Base-by-base conservation (phyloP, 1,140 invertebrate genomes). In the Saccostrea cuccullata region DNA sequence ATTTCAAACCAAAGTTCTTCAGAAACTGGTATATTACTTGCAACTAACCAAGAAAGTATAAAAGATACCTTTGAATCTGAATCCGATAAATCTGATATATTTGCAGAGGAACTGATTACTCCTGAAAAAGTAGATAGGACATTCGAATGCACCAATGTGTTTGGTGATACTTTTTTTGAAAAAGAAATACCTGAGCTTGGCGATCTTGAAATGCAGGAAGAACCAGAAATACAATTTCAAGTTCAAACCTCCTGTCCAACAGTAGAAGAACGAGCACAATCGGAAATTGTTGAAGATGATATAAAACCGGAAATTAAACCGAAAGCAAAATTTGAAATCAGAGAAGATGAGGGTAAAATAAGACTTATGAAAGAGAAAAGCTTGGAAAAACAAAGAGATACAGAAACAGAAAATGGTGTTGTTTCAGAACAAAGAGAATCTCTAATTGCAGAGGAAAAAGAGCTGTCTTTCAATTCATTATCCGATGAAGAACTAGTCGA, bases 401-500 rank as follows among this genome's bases (percentile, higher is more conserved):
- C 26, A 64, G 30, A 15, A 13, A 23, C 36, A 23, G 56, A 67
- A 13, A 26, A 64, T 36, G 26, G 20, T 20, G 30, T 9, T 36
- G 17, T n/a, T 30, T 56, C 30, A 67, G 84, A 60, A 58, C 26
- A 77, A 88, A 88, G 67, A 17, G 84, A 56, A 84, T 23, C 23
- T 8, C 64, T 11, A 58, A 55, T 67, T 36, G 36, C 64, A 67
- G 77, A 36, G 30, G n/a, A 82, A 73, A 83, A 83, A 84, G 82
- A 84, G 47, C 20, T 84, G 20, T 77, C 55, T 4, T 3, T 40
- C 12, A 82, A 82, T 17, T 86, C 85, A 26, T 26, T 89, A 36
- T 90, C 87, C 0, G 86, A 92, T 93, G 23, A 91, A 89, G 89
- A 89, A 26, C 58, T 89, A 6, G 88, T 90, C 47, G 88, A 90